Conservation (phyloP, 2,113 vertebrate genomes). For the Papio anubis region DNA sequence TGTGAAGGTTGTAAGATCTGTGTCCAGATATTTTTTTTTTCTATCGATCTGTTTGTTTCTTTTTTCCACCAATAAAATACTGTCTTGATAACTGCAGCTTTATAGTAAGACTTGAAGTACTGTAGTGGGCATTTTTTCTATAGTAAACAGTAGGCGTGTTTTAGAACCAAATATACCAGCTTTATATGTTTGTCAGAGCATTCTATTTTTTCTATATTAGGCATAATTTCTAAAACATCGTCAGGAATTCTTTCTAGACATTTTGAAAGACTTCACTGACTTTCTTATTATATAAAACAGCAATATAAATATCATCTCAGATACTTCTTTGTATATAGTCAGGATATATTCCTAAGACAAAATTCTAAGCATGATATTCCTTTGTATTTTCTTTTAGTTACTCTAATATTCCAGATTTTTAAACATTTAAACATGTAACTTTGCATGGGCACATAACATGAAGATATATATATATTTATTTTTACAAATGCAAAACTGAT, state of each 20-base stretch:
- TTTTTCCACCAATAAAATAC: background rate
- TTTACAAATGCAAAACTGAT: background rate
- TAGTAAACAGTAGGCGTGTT: background rate
- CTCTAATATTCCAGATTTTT: conserved; percentile 1
- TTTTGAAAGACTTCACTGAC: background rate
- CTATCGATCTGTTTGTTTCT: background rate
- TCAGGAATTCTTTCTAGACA: background rate
- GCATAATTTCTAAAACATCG: conserved; percentile 21
- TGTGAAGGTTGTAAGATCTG: background rate
- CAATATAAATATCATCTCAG: background rate
- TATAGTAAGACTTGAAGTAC: background rate
- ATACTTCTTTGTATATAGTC: background rate
- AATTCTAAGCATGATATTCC: background rate
- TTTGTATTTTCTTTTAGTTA: conserved; percentile 18
- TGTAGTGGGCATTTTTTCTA: background rate
- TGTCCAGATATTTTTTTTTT: background rate
- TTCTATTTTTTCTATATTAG: background rate
- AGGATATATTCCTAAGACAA: conserved; percentile 33
- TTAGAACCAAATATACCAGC: background rate
- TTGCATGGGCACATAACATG: background rate
- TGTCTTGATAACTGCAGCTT: background rate
- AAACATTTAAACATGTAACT: conserved; percentile 15
- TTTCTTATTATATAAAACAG: conserved; percentile 10
- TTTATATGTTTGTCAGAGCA: background rate
- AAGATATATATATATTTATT: background rate